These are phyloP conservation scores for Dryobotodes eremita DNA, from an alignment of 2,888 invertebrate genomes.

Conservation along the genomic window DNA sequence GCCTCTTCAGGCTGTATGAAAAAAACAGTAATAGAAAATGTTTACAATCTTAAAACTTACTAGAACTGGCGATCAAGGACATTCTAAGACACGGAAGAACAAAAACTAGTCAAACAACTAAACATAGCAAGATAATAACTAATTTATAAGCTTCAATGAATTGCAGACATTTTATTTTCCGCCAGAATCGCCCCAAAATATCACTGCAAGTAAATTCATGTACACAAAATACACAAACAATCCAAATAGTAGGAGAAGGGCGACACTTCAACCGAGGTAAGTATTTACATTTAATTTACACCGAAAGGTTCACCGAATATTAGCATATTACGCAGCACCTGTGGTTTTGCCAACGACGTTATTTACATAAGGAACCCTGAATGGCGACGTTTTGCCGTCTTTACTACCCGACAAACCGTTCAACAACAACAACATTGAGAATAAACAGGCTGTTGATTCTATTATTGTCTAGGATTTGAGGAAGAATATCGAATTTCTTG, in stretches of 20 bases:
- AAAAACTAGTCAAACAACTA: conserved; percentile 12
- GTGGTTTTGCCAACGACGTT: conserved; percentile 38
- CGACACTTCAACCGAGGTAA: conserved; percentile 13
- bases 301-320: conserved; percentile 39
- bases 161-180: neutral
- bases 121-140: neutral
- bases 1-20: neutral
- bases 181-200: neutral
- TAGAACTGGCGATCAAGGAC: conserved; percentile 16
- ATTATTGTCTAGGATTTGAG: conserved; percentile 8
- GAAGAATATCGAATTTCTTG: conserved; percentile 28
- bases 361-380: conserved; percentile 31
- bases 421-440: conserved; percentile 14
- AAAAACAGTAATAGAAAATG: neutral
- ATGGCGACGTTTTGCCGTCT: conserved; percentile 27
- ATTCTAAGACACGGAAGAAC: neutral
- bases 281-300: conserved; percentile 39
- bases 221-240: conserved; percentile 10
- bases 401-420: conserved; percentile 29
- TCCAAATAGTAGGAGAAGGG: conserved; percentile 22
- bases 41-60: neutral
- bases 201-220: conserved; percentile 7
- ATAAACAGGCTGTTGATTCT: conserved; percentile 26
- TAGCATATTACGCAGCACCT: conserved; percentile 56
- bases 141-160: neutral